A percentile compares a stretch with the other conserved stretches of the same genome.
These are phyloP conservation scores for Cybosia mesomella DNA, from an alignment of 2,888 invertebrate genomes.

Conservation along the genomic window DNA sequence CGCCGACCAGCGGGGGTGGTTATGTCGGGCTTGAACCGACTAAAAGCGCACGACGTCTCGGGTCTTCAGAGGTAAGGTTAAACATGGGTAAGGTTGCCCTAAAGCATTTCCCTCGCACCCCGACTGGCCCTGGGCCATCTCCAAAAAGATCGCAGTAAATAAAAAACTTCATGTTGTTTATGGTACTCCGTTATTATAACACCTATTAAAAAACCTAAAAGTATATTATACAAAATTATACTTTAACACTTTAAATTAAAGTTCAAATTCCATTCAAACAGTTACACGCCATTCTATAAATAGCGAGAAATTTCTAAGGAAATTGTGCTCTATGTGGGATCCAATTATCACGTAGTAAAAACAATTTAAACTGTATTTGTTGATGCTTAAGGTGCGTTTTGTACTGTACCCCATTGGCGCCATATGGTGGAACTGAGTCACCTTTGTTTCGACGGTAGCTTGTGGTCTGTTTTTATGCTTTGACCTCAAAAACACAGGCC, in stretches of 20 bases:
- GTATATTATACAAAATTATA: constrained; percentile 8
- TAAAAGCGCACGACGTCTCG: too few species aligned
- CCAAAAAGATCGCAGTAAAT: too few species aligned
- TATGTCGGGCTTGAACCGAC: too few species aligned
- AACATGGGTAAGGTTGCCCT: too few species aligned
- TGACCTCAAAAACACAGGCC: constrained; percentile 49
- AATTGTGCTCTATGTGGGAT: constrained; percentile 42
- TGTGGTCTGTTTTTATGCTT: constrained; percentile 34
- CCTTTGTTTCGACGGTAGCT: constrained; percentile 40
- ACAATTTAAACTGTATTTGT: constrained; percentile 28
- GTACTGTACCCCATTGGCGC: constrained; percentile 33
- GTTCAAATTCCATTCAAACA: constrained; percentile 10
- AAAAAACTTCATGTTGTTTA: background rate
- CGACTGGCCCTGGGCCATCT: too few species aligned
- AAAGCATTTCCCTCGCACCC: too few species aligned
- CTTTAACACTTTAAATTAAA: background rate
- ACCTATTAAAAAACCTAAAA: constrained; percentile 17
- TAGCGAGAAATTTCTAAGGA: constrained; percentile 46
- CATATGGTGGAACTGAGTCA: constrained; percentile 48
- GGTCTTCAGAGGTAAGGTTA: too few species aligned
- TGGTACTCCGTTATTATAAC: background rate
- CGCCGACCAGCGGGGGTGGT: too few species aligned
- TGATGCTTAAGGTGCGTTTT: constrained; percentile 15
- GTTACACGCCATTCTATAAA: constrained; percentile 34
- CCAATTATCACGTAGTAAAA: constrained; percentile 31